A percentile compares a stretch with the other conserved stretches of the same genome.
Conservation (phyloP, 1,140 invertebrate species). For the Gerris buenoi region DNA sequence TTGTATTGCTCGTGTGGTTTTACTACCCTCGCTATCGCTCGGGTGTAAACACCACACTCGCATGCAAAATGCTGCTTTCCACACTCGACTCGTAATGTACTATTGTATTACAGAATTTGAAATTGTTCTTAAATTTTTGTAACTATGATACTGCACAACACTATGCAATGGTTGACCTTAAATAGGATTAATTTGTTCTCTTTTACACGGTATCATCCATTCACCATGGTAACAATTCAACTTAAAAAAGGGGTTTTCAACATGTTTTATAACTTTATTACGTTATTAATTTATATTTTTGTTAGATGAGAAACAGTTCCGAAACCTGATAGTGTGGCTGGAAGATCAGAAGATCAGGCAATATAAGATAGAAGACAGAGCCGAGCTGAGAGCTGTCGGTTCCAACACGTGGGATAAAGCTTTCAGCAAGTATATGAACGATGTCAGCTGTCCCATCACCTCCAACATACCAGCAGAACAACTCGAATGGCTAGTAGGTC, state of each 20-base stretch:
- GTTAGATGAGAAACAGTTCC: conserved; percentile 61
- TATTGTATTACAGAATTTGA: too few relatives aligned
- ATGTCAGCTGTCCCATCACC: conserved; percentile 46
- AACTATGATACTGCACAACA: too few relatives aligned
- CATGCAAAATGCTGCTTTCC: too few relatives aligned
- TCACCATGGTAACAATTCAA: conserved; percentile 13
- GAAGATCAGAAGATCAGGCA: conserved; percentile 88
- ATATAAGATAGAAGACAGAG: conserved; percentile 70
- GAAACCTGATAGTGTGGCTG: conserved; percentile 70
- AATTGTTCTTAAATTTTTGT: too few relatives aligned
- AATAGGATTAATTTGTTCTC: background rate
- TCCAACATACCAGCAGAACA: conserved; percentile 39
- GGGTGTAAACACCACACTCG: too few relatives aligned
- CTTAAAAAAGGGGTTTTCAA: conserved; percentile 15
- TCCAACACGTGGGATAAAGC: conserved; percentile 50
- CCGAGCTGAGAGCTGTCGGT: conserved; percentile 45
- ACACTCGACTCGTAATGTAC: too few relatives aligned
- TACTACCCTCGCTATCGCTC: too few relatives aligned
- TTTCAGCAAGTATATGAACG: conserved; percentile 59
- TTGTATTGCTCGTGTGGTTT: too few relatives aligned
- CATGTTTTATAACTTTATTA: conserved; percentile 14
- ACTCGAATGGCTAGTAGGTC: conserved; percentile 72
- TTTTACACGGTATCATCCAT: conserved; percentile 14
- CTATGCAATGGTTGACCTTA: too few relatives aligned
- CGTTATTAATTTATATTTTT: conserved; percentile 18